These are phyloP conservation scores for Medauroidea extradentata DNA, from an alignment of 1,140 invertebrate species.

Conservation along the genomic window DNA sequence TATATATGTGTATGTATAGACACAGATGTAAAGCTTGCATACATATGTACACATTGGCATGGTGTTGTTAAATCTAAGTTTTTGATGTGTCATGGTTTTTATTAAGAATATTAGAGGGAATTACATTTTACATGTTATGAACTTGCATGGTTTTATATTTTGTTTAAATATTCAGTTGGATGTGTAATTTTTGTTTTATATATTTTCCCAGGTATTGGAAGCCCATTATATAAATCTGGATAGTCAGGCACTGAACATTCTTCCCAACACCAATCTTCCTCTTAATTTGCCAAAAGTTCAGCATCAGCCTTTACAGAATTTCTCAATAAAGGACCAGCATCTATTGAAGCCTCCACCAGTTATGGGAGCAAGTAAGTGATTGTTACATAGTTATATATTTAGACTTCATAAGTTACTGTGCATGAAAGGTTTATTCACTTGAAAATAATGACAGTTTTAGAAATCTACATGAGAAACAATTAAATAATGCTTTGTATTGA, in stretches of 20 bases:
- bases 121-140: too few relatives aligned
- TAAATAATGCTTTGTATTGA: too few relatives aligned
- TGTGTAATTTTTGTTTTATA: neutral
- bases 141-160: too few relatives aligned
- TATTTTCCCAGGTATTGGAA: constrained; percentile 40
- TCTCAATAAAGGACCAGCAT: constrained; percentile 90
- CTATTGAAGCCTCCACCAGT: constrained; percentile 85
- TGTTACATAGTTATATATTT: neutral
- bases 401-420: neutral
- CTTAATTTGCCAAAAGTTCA: constrained; percentile 69
- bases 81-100: too few relatives aligned
- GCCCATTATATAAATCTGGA: constrained; percentile 43
- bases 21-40: too few relatives aligned
- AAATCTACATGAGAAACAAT: neutral
- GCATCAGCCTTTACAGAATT: constrained; percentile 74
- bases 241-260: constrained; percentile 42
- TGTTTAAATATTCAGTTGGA: neutral
- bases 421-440: neutral
- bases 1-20: too few relatives aligned
- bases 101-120: too few relatives aligned
- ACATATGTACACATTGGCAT: too few relatives aligned
- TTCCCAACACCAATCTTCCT: constrained; percentile 63
- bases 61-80: too few relatives aligned
- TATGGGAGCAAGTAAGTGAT: constrained; percentile 74
- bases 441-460: neutral